These are phyloP conservation scores for Phocoena sinus DNA, from an alignment of 2,113 vertebrate species.

Conservation along the genomic window DNA sequence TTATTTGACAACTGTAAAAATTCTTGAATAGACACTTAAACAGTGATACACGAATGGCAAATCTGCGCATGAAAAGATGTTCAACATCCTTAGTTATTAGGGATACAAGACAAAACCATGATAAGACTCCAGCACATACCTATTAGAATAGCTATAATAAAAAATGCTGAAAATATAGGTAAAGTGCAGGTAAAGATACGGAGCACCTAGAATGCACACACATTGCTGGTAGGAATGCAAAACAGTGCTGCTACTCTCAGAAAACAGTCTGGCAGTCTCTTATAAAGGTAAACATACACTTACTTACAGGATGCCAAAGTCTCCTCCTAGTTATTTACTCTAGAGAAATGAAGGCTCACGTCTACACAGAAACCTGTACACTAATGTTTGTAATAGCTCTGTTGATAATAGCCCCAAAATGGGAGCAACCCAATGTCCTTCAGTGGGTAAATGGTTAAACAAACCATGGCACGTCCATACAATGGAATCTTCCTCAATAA, in stretches of 20 bases:
- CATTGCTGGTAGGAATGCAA: background rate
- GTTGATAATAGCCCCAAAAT: background rate
- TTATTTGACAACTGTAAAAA: background rate
- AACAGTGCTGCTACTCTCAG: background rate
- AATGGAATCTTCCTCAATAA: background rate
- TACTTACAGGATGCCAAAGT: background rate
- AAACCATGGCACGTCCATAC: background rate
- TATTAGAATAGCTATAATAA: background rate
- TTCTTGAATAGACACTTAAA: background rate
- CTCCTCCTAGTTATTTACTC: background rate
- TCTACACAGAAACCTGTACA: background rate
- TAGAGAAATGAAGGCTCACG: background rate
- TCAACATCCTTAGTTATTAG: background rate
- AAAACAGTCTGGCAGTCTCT: background rate
- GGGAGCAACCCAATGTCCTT: background rate
- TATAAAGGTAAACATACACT: background rate
- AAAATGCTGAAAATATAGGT: background rate
- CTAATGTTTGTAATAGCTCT: background rate
- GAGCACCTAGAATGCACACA: background rate
- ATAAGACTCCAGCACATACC: background rate
- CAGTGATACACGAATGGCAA: background rate
- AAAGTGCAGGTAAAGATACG: background rate
- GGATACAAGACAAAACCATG: background rate
- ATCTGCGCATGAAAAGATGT: background rate
- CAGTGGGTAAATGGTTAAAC: background rate